A percentile compares a stretch with the other conserved stretches of the same genome.
phyloP scores from a whole-genome alignment of 2,113 vertebrate genomes.

The Trochalopteron elliotii region DNA sequence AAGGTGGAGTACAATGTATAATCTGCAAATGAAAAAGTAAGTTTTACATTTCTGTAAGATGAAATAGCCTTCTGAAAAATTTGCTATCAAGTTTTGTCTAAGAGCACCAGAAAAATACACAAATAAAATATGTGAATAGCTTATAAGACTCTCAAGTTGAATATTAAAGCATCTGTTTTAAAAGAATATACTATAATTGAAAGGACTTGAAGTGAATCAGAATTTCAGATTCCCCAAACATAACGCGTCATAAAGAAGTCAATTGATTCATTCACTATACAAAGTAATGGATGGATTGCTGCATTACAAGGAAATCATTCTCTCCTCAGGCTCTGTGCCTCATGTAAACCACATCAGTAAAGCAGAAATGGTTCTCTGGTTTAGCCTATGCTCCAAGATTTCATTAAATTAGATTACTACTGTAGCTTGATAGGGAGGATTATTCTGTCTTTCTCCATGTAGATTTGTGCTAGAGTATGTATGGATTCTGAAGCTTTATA shows the following conservation, averaged over 20 bases:
- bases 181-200: conserved; percentile 70
- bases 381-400: conserved; percentile 13
- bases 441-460: background rate
- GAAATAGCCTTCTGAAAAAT: conserved; percentile 60
- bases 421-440: conserved; percentile 5
- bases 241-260: conserved; percentile 57
- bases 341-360: conserved; percentile 40
- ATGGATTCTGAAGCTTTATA: background rate
- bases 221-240: conserved; percentile 62
- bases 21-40: background rate
- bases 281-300: conserved; percentile 40
- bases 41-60: conserved; percentile 35
- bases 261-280: conserved; percentile 55
- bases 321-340: background rate
- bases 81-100: conserved; percentile 60
- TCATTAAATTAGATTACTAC: conserved; percentile 18
- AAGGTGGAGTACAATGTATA: background rate
- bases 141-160: conserved; percentile 67
- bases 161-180: conserved; percentile 75
- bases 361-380: conserved; percentile 34
- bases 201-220: conserved; percentile 67
- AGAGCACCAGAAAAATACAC: conserved; percentile 62
- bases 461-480: background rate
- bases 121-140: conserved; percentile 74
- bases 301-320: conserved; percentile 33